Evolutionary conservation across 2,888 invertebrate genomes (phyloP).

Genomic region (Gibbula magus): DNA sequence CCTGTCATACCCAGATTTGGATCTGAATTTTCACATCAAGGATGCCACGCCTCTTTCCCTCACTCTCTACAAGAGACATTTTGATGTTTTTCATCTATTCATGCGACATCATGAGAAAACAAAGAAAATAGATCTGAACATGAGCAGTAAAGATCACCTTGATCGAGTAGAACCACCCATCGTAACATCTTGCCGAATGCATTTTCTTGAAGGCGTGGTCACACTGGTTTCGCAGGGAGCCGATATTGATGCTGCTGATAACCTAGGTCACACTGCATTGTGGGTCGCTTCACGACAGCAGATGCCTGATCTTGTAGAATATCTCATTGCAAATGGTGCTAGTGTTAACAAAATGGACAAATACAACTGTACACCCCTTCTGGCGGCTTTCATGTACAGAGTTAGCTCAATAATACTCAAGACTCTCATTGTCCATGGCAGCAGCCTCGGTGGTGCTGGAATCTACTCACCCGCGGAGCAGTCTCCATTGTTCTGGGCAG

Average conservation of each 20-base stretch:
- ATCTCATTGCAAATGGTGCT: slow-evolving; percentile 66
- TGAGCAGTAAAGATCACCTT: slow-evolving; percentile 70
- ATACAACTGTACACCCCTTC: slow-evolving; percentile 69
- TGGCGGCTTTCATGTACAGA: slow-evolving; percentile 64
- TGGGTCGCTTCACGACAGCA: slow-evolving; percentile 66
- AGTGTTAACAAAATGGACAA: slow-evolving; percentile 70
- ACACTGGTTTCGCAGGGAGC: slow-evolving; percentile 68
- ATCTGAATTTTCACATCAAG: slow-evolving; percentile 70
- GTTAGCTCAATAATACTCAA: slow-evolving; percentile 66
- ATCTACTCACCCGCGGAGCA: slow-evolving; percentile 59
- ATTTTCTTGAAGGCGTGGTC: slow-evolving; percentile 68
- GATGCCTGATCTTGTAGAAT: slow-evolving; percentile 65
- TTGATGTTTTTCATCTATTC: slow-evolving; percentile 68
- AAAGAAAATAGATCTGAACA: slow-evolving; percentile 67
- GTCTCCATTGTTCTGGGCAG: slow-evolving; percentile 66
- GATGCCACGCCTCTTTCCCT: slow-evolving; percentile 73
- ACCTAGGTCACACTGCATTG: slow-evolving; percentile 65
- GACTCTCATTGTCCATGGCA: slow-evolving; percentile 64
- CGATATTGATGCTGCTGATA: slow-evolving; percentile 68
- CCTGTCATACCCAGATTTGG: slow-evolving; percentile 64
- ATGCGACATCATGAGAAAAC: slow-evolving; percentile 68
- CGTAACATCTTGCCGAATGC: slow-evolving; percentile 73
- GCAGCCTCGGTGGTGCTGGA: slow-evolving; percentile 59
- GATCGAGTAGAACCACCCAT: slow-evolving; percentile 73
- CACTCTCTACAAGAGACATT: slow-evolving; percentile 68